Evolutionary conservation across 1,140 invertebrate genomes (phyloP).

Genomic region (Caenorhabditis inopinata): DNA sequence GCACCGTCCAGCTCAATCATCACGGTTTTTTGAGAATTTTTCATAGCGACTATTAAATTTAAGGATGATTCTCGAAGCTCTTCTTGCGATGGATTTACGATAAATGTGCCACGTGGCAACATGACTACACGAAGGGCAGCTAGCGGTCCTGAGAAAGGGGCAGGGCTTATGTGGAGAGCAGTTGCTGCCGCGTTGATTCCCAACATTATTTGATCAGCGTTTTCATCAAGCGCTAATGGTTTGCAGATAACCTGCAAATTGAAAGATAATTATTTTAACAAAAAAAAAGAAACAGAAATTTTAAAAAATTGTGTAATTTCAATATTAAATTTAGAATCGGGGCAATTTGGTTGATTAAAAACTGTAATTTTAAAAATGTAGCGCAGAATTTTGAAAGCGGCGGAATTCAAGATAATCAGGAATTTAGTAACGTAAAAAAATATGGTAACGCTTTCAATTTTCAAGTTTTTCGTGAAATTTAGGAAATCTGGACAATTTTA

Average conservation of each 20-base stretch:
- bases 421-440: too few species aligned
- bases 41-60: conserved; percentile 83
- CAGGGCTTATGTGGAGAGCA: conserved; percentile 86
- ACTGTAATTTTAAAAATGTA: too few species aligned
- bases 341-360: too few species aligned
- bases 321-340: too few species aligned
- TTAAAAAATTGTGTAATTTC: too few species aligned
- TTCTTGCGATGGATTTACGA: conserved; percentile 56
- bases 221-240: conserved; percentile 83
- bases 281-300: too few species aligned
- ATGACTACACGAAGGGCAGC: conserved; percentile 84
- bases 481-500: too few species aligned
- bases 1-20: conserved; percentile 79
- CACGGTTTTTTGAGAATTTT: conserved; percentile 77
- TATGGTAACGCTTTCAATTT: too few species aligned
- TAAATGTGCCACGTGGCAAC: not conserved
- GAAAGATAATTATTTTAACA: too few species aligned
- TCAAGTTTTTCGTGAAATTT: too few species aligned
- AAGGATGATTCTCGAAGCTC: conserved; percentile 75
- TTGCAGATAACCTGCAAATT: conserved; percentile 78
- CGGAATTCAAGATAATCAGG: too few species aligned
- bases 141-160: conserved; percentile 92
- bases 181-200: conserved; percentile 93
- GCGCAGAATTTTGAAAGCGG: too few species aligned
- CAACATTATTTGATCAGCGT: conserved; percentile 83